Base-by-base conservation (phyloP, 2,797 vertebrate genomes). In the Notamacropus eugenii region DNA sequence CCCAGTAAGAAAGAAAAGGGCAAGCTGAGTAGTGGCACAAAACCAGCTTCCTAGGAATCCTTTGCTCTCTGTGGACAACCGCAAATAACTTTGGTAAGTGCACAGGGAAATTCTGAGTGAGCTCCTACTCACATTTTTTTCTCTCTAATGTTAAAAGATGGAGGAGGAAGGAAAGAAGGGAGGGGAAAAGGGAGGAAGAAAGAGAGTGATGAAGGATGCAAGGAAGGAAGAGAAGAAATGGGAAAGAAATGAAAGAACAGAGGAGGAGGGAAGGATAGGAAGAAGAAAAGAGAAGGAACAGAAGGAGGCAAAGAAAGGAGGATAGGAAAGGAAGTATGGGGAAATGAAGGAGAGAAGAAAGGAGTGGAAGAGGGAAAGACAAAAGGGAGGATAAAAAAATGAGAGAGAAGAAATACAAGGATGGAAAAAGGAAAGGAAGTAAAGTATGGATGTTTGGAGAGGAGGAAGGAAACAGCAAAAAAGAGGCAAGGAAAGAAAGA, bases 1-100 rank as follows among this genome's bases (percentile, higher is more conserved):
- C 58, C 54, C 57, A 56, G 24, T 28, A 92, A 94, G 93, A 96
- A 96, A 96, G 0, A 29, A 95, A 22, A 97, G 55, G 54, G 91
- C 96, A 57, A 52, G 40, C 19, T 46, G 50, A 55, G 46, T 11
- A 87, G 93, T 94, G 74, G 28, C 31, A 94, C 52, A 93, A 94
- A 14, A 31, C 13, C 22, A 90, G 0, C 52, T n/a, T 91, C 50
- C 8, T 40, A 4, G 0, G 0, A 1, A 55, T 87, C 40, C 93
- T 91, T 95, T 29, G 13, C 59, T 31, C 34, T 46, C 8, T 0
- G 0, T 57, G 31, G 91, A 93, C 0, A 0, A 52, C 62, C 93
- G n/a, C 19, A 74, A 93, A 56, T 34, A 31, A 56, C 56, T 92
- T 90, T 62, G 50, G 82, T 54, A 13, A 40, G 91, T 90, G 50